Conservation (phyloP, 2,113 vertebrate genomes). For the Choloepus hoffmanni region DNA sequence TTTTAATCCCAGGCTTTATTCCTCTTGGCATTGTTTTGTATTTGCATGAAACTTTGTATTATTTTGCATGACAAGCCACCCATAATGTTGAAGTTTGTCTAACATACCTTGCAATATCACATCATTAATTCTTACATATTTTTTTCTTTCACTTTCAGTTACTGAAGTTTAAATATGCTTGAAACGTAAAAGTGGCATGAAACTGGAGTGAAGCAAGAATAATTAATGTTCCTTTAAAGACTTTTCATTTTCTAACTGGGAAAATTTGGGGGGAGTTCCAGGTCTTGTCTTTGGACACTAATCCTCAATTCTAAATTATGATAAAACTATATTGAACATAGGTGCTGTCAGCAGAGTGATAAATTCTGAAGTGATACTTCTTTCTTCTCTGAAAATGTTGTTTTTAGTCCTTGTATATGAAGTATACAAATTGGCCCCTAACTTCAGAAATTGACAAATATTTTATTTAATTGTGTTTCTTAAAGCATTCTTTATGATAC, state of each 20-base stretch:
- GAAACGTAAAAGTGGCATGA: slow-evolving; percentile 91
- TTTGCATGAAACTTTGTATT: slow-evolving; percentile 84
- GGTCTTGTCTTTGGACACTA: slow-evolving; percentile 27
- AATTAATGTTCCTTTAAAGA: slow-evolving; percentile 68
- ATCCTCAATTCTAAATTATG: slow-evolving; percentile 16
- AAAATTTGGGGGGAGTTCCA: not conserved
- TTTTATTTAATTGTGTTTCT: slow-evolving; percentile 32
- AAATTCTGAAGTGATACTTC: slow-evolving; percentile 18
- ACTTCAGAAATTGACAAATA: slow-evolving; percentile 35
- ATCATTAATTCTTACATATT: slow-evolving; percentile 85
- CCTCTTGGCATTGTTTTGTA: slow-evolving; percentile 83
- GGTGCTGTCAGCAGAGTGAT: slow-evolving; percentile 37
- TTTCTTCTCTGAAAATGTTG: not conserved
- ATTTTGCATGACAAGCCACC: slow-evolving; percentile 86
- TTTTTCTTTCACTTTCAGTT: slow-evolving; percentile 88
- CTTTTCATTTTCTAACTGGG: slow-evolving; percentile 20
- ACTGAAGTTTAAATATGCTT: slow-evolving; percentile 89
- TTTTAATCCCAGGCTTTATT: slow-evolving; percentile 82
- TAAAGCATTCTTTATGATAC: not conserved
- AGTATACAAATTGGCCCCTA: slow-evolving; percentile 6
- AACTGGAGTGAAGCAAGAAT: slow-evolving; percentile 89
- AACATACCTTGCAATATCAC: slow-evolving; percentile 79
- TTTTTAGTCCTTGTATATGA: slow-evolving; percentile 16
- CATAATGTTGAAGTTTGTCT: slow-evolving; percentile 83
- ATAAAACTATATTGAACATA: not conserved